Percentiles rank a stretch among this genome's conserved stretches.
phyloP scores from a whole-genome alignment of 2,113 vertebrate genomes.

The Athene noctua region DNA sequence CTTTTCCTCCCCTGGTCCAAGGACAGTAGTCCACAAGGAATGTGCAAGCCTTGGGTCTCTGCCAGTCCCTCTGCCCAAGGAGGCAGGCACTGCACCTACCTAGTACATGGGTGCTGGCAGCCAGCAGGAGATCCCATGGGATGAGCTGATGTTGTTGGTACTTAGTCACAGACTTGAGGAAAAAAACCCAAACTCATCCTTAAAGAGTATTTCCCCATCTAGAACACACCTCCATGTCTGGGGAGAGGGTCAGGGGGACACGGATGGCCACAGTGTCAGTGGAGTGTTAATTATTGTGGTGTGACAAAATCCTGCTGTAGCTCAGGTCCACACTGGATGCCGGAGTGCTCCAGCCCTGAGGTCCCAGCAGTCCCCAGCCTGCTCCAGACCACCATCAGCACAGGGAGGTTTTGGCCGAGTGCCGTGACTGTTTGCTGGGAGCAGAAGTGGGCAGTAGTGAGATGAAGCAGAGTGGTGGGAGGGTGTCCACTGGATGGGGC shows the following conservation, averaged over 20 bases:
- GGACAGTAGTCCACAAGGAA: background rate
- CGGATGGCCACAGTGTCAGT: accelerated
- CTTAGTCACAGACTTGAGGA: background rate
- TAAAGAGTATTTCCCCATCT: background rate
- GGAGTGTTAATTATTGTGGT: too few species aligned
- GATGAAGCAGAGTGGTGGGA: accelerated
- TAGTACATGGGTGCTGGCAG: background rate
- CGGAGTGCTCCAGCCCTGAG: background rate
- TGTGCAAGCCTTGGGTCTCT: background rate
- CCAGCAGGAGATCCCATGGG: accelerated
- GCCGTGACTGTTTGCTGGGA: background rate
- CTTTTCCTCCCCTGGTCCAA: background rate
- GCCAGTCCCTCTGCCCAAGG: background rate
- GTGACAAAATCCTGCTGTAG: background rate
- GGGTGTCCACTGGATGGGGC: background rate
- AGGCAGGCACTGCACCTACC: accelerated
- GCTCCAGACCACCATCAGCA: accelerated
- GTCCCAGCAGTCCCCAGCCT: background rate
- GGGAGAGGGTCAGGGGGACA: background rate
- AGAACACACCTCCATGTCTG: background rate
- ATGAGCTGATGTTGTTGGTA: background rate
- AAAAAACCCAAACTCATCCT: background rate
- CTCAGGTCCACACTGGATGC: background rate
- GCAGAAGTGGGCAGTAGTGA: accelerated
- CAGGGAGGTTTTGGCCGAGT: accelerated